A percentile compares a stretch with the other conserved stretches of the same genome.
These are phyloP conservation scores for Elanus axillaris DNA, from an alignment of 2,113 vertebrate species.

Conservation along the genomic window DNA sequence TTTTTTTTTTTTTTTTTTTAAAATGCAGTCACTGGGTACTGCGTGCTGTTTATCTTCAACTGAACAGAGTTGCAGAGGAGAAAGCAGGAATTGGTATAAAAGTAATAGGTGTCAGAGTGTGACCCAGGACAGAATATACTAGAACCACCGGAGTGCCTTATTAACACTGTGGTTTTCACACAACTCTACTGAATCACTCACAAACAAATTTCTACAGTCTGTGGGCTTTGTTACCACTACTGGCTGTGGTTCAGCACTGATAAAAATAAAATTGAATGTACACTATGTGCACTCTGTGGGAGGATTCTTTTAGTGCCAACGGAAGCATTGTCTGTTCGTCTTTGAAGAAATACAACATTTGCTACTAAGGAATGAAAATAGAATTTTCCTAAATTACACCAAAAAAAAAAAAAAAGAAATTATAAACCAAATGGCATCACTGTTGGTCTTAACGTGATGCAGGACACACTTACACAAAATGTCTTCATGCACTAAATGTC, in stretches of 20 bases:
- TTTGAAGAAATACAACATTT: background rate
- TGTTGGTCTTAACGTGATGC: background rate
- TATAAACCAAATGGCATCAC: constrained; percentile 9
- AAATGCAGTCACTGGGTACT: background rate
- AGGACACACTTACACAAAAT: background rate
- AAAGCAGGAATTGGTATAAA: rapidly evolving
- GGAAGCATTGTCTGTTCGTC: constrained; percentile 36
- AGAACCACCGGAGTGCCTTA: background rate
- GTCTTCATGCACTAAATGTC: background rate
- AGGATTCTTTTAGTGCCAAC: background rate
- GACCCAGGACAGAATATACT: background rate
- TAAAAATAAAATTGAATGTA: constrained; percentile 23
- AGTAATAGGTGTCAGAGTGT: background rate
- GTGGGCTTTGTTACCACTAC: background rate
- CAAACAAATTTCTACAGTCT: background rate
- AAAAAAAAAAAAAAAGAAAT: background rate
- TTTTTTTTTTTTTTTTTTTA: too few relatives aligned
- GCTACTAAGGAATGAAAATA: constrained; percentile 35
- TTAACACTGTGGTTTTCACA: background rate
- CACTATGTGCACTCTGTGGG: background rate
- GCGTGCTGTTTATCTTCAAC: background rate
- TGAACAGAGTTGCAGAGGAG: background rate
- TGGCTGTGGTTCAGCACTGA: background rate
- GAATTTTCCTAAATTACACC: constrained; percentile 24
- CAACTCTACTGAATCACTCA: background rate